Percentiles rank a stretch among this genome's conserved stretches.
Conservation (phyloP, 2,797 vertebrate species). For the Melanotaenia parkinsoni region DNA sequence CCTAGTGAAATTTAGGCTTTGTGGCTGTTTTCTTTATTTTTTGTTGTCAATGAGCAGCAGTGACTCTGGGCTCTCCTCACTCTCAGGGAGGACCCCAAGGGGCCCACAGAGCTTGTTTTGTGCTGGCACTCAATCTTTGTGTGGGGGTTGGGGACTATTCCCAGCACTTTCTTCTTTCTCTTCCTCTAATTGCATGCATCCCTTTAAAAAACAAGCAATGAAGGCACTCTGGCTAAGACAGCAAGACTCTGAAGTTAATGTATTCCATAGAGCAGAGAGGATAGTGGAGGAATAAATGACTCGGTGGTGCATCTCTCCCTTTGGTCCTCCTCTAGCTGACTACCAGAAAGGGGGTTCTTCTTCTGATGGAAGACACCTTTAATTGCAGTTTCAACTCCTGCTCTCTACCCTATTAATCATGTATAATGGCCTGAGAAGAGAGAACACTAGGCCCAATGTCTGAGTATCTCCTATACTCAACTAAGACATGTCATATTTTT, state of each 20-base stretch:
- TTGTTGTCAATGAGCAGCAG: constrained; percentile 59
- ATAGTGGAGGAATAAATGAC: constrained; percentile 73
- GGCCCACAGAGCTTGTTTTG: constrained; percentile 72
- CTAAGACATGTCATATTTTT: constrained; percentile 45
- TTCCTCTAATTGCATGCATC: constrained; percentile 87
- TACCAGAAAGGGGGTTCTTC: constrained; percentile 58
- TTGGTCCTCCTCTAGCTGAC: constrained; percentile 68
- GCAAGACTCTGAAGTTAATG: constrained; percentile 77
- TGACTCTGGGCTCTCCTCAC: constrained; percentile 60
- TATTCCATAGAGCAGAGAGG: constrained; percentile 74
- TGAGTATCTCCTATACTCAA: constrained; percentile 23
- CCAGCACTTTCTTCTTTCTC: constrained; percentile 85
- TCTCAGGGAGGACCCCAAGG: constrained; percentile 61
- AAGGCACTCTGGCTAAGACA: constrained; percentile 79
- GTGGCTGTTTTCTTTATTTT: constrained; percentile 51
- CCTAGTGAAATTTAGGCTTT: constrained; percentile 40
- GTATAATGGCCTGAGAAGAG: constrained; percentile 59
- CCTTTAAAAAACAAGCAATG: constrained; percentile 77
- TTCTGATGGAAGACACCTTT: constrained; percentile 72
- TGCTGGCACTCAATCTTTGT: constrained; percentile 63
- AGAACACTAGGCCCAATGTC: constrained; percentile 30
- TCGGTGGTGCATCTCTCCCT: constrained; percentile 68
- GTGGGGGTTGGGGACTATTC: constrained; percentile 77
- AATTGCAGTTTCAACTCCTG: constrained; percentile 74
- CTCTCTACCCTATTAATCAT: constrained; percentile 68